These are phyloP conservation scores for Charanyca ferruginea DNA, from an alignment of 2,888 invertebrate genomes.

Conservation along the genomic window DNA sequence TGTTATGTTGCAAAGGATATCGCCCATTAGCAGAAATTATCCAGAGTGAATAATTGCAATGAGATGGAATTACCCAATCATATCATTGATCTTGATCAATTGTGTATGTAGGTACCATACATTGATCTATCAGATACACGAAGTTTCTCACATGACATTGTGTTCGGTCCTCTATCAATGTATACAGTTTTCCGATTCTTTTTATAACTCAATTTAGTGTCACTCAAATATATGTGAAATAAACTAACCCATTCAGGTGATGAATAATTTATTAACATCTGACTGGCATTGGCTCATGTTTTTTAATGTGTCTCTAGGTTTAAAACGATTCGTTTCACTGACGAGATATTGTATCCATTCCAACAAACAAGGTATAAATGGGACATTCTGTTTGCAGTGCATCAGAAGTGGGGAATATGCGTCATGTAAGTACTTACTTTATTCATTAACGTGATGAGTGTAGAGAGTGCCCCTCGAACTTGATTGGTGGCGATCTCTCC, in stretches of 20 bases:
- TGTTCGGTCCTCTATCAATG: constrained; percentile 2
- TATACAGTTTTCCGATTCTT: constrained; percentile 7
- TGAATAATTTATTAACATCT: constrained; percentile 67
- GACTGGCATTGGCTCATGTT: constrained; percentile 58
- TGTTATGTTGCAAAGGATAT: constrained; percentile 65
- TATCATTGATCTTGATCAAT: constrained; percentile 58
- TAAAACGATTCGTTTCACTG: constrained; percentile 43
- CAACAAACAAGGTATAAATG: constrained; percentile 8
- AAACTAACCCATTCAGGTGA: constrained; percentile 45
- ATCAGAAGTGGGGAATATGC: constrained; percentile 20
- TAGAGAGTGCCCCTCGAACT: constrained; percentile 92
- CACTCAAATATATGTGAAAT: constrained; percentile 30
- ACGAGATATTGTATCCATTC: constrained; percentile 25
- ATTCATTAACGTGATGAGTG: constrained; percentile 91
- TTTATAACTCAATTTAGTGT: constrained; percentile 20
- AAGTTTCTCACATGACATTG: constrained; percentile 24
- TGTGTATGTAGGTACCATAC: constrained; percentile 21
- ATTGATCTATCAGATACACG: constrained; percentile 42
- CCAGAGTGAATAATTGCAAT: constrained; percentile 65
- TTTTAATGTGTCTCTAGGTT: constrained; percentile 57
- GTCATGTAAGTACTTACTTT: constrained; percentile 85
- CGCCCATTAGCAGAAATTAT: constrained; percentile 64
- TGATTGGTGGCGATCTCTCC: constrained; percentile 92
- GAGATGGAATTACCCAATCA: constrained; percentile 54
- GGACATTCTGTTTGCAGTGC: constrained; percentile 15